phyloP scores from a whole-genome alignment of 2,113 vertebrate genomes.

The Fregetta grallaria region DNA sequence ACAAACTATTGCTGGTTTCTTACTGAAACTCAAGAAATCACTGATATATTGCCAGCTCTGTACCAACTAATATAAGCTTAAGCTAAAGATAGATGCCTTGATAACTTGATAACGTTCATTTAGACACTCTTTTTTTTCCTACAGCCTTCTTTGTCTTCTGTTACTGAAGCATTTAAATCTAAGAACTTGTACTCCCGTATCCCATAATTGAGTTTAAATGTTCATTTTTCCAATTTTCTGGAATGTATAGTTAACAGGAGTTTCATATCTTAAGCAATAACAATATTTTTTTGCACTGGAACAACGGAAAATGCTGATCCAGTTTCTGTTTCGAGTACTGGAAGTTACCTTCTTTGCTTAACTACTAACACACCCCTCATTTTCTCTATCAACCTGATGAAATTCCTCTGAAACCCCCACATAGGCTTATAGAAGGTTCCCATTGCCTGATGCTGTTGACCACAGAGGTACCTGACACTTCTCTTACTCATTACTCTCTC shows the following conservation, averaged over 20 bases:
- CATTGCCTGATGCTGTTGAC: neutral
- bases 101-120: neutral
- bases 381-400: neutral
- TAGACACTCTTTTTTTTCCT: neutral
- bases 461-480: neutral
- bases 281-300: neutral
- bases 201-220: conserved; percentile 35
- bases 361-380: neutral
- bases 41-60: neutral
- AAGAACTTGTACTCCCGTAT: neutral
- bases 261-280: neutral
- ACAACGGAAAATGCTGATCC: neutral
- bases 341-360: neutral
- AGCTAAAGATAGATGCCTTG: neutral
- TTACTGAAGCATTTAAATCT: neutral
- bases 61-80: neutral
- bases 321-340: neutral
- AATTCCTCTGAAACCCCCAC: neutral
- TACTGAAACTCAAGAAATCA: neutral
- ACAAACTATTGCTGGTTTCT: neutral
- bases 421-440: neutral
- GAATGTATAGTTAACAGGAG: neutral
- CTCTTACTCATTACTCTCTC: neutral
- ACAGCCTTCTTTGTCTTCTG: neutral
- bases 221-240: conserved; percentile 30